phyloP scores from a whole-genome alignment of 2,797 vertebrate genomes.

The Poecile montanus region DNA sequence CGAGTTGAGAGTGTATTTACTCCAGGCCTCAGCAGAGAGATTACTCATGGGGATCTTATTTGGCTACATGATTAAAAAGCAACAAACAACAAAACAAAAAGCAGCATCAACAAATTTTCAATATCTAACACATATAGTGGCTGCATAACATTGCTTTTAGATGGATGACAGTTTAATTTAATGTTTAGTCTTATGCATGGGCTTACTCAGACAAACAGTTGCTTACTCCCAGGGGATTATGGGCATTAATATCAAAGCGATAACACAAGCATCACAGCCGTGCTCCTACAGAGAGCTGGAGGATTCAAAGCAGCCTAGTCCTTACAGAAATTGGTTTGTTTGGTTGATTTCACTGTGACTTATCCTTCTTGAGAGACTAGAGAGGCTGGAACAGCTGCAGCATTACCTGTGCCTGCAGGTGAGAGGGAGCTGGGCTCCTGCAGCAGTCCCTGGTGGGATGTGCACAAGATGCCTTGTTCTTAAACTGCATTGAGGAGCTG shows the following conservation, averaged over 20 bases:
- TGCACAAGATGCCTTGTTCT: background rate
- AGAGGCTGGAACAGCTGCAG: background rate
- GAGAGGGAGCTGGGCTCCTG: background rate
- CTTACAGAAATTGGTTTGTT: slow-evolving; percentile 33
- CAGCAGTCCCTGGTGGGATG: background rate
- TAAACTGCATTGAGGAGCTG: background rate
- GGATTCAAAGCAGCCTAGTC: slow-evolving; percentile 66
- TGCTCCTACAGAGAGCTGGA: slow-evolving; percentile 48
- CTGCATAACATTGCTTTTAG: slow-evolving; percentile 66
- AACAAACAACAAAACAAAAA: background rate
- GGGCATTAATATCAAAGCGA: slow-evolving; percentile 76
- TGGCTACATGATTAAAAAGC: slow-evolving; percentile 77
- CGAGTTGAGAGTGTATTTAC: slow-evolving; percentile 73
- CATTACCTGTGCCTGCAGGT: background rate
- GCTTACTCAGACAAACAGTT: slow-evolving; percentile 75
- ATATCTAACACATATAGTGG: slow-evolving; percentile 45
- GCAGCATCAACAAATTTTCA: slow-evolving; percentile 69
- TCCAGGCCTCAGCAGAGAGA: slow-evolving; percentile 66
- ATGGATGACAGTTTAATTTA: slow-evolving; percentile 71
- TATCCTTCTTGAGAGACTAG: background rate
- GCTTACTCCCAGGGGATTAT: slow-evolving; percentile 71
- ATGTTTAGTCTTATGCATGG: slow-evolving; percentile 68
- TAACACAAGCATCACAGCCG: slow-evolving; percentile 64
- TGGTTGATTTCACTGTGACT: background rate
- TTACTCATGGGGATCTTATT: slow-evolving; percentile 77